Conservation (phyloP, 1,140 invertebrate genomes). For the Bicyclus anynana region DNA sequence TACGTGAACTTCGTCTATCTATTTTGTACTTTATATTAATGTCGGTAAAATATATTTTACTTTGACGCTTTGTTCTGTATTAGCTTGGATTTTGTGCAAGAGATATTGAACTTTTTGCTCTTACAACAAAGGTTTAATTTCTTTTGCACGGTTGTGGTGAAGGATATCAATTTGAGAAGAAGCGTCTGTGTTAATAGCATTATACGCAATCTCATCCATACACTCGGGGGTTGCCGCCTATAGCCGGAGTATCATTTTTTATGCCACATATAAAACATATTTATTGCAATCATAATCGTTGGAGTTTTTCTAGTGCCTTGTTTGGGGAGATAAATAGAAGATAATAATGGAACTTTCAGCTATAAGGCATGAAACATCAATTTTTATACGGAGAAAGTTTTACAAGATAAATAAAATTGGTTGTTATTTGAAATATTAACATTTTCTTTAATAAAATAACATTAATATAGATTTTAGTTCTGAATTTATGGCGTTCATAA, state of each 20-base stretch:
- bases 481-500: no score
- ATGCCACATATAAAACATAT: conserved; percentile 76
- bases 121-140: conserved; percentile 52
- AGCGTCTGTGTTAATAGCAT: conserved; percentile 77
- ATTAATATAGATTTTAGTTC: no score
- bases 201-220: conserved; percentile 77
- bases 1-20: conserved; percentile 15
- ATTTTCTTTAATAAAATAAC: not conserved
- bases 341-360: conserved; percentile 45
- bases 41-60: conserved; percentile 29
- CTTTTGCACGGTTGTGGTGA: conserved; percentile 24
- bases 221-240: conserved; percentile 68
- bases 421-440: not conserved
- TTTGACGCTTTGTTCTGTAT: conserved; percentile 24
- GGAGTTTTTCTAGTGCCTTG: conserved; percentile 60
- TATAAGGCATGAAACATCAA: conserved; percentile 2
- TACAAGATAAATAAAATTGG: not conserved
- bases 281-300: conserved; percentile 73
- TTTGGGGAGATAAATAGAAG: conserved; percentile 61
- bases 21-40: conserved; percentile 29
- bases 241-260: conserved; percentile 69
- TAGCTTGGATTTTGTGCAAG: conserved; percentile 19
- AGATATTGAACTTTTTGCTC: conserved; percentile 21
- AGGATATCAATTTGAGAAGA: conserved; percentile 76
- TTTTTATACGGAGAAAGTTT: not conserved